Conservation (phyloP, 2,888 invertebrate genomes). For the Lasioglossum zephyrum region DNA sequence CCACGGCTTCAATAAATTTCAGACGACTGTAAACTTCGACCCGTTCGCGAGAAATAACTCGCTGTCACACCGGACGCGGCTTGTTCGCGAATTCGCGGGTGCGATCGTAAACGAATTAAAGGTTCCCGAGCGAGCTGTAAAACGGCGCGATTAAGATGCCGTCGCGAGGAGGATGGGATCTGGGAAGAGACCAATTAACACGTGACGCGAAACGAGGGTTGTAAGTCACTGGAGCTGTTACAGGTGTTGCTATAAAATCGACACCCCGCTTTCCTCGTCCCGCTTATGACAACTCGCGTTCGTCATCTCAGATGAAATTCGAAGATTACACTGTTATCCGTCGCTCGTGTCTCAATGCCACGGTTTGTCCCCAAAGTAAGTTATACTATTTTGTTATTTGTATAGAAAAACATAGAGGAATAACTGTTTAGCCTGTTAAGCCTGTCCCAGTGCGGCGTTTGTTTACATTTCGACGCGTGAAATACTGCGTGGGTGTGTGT, state of each 20-base stretch:
- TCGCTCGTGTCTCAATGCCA: too few relatives aligned
- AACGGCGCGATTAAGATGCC: slow-evolving; percentile 78
- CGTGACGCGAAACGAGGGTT: slow-evolving; percentile 76
- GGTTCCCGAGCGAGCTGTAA: slow-evolving; percentile 76
- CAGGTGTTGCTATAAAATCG: slow-evolving; percentile 54
- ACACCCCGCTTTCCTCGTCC: neutral
- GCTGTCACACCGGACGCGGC: slow-evolving; percentile 23
- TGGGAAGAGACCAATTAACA: slow-evolving; percentile 80
- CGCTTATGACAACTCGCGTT: neutral
- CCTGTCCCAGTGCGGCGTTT: too few relatives aligned
- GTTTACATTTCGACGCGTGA: too few relatives aligned
- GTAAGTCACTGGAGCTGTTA: slow-evolving; percentile 71
- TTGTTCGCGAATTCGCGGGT: slow-evolving; percentile 47
- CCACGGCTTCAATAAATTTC: neutral
- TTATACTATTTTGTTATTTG: too few relatives aligned
- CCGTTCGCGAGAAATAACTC: neutral
- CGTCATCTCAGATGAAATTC: neutral
- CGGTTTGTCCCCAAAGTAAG: too few relatives aligned
- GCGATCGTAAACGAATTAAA: slow-evolving; percentile 79
- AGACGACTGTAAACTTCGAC: neutral
- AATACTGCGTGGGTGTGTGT: too few relatives aligned
- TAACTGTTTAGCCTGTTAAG: too few relatives aligned
- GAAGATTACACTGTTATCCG: too few relatives aligned
- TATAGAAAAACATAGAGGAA: too few relatives aligned
- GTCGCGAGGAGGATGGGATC: slow-evolving; percentile 52